Conservation (phyloP, 1,140 invertebrate species). For the Aphis gossypii region DNA sequence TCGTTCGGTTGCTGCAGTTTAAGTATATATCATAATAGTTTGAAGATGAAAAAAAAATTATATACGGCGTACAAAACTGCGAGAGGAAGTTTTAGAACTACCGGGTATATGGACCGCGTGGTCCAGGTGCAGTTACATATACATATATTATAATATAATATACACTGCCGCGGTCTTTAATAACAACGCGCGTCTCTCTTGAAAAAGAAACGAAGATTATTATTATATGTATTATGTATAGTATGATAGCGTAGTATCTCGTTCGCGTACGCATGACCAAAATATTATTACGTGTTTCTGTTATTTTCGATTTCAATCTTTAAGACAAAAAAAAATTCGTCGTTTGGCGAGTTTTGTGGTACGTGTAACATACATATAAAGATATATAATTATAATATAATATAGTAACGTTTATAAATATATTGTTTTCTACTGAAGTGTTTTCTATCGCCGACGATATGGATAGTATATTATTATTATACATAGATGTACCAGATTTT, state of each 20-base stretch:
- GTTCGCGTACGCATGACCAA: not conserved
- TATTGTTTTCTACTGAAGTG: not conserved
- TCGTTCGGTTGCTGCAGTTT: not conserved
- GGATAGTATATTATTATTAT: not conserved
- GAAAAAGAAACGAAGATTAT: not conserved
- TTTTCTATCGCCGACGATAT: not conserved
- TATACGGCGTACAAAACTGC: not conserved
- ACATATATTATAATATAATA: not conserved
- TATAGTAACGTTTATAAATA: not conserved
- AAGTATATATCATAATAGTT: not conserved
- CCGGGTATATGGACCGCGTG: slow-evolving; percentile 6
- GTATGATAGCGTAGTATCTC: not conserved
- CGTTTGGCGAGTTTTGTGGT: not conserved
- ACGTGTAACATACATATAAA: not conserved
- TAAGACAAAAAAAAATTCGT: not conserved
- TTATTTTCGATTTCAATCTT: slow-evolving; percentile 12
- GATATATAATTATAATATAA: not conserved
- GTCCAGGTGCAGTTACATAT: not conserved
- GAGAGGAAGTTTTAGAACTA: not conserved
- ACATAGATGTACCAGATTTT: not conserved
- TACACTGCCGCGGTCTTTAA: not conserved
- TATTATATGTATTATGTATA: not conserved
- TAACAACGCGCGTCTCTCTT: not conserved
- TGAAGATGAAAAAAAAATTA: not conserved
- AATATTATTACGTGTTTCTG: not conserved